These are phyloP conservation scores for Meloe dianella DNA, from an alignment of 2,888 invertebrate species.

Conservation along the genomic window DNA sequence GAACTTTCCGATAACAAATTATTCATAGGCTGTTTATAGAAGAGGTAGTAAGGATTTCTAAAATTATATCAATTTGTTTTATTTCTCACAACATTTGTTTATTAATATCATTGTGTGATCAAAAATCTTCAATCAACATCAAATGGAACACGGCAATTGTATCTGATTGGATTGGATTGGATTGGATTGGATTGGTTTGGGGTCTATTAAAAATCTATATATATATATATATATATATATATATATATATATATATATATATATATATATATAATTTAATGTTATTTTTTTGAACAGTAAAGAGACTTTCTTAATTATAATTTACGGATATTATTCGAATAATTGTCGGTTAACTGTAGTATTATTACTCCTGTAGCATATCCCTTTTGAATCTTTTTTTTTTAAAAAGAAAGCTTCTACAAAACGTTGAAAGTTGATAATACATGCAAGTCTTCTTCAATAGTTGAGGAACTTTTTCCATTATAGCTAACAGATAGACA, in stretches of 20 bases:
- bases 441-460: conserved; percentile 51
- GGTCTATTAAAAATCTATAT: conserved; percentile 37
- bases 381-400: conserved; percentile 38
- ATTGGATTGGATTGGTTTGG: conserved; percentile 32
- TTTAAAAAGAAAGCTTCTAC: conserved; percentile 40
- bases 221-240: too few relatives aligned
- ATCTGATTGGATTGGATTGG: conserved; percentile 37
- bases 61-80: conserved; percentile 54
- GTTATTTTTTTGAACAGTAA: conserved; percentile 15
- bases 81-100: conserved; percentile 57
- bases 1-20: conserved; percentile 58
- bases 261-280: too few relatives aligned
- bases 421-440: conserved; percentile 49
- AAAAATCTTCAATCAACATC: conserved; percentile 39
- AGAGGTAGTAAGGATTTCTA: conserved; percentile 53
- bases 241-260: too few relatives aligned
- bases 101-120: conserved; percentile 37
- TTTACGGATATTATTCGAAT: conserved; percentile 17
- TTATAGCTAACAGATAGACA: conserved; percentile 53
- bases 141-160: conserved; percentile 37
- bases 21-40: conserved; percentile 57
- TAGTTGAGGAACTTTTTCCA: conserved; percentile 55
- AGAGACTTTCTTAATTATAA: conserved; percentile 14
- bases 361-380: too few relatives aligned
- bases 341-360: conserved; percentile 21